These are phyloP conservation scores for Urosaurus nigricauda DNA, from an alignment of 2,797 vertebrate species.

Conservation along the genomic window DNA sequence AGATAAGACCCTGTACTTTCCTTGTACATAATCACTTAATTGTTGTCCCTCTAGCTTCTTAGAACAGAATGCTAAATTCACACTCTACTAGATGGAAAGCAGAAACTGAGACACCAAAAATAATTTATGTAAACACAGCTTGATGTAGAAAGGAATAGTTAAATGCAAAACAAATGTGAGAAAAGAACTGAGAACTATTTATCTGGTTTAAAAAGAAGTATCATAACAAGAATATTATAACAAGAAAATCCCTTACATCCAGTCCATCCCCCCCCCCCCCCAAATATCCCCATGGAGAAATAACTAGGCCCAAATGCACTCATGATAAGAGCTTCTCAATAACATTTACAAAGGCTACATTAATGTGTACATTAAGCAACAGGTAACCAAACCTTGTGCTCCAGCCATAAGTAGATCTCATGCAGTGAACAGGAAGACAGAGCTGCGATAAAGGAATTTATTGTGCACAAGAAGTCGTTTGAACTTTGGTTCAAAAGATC, in stretches of 20 bases:
- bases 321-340: slow-evolving; percentile 40
- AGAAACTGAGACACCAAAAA: slow-evolving; percentile 26
- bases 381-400: too few species aligned
- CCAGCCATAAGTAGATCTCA: too few species aligned
- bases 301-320: slow-evolving; percentile 41
- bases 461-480: too few species aligned
- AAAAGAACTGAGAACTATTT: slow-evolving; percentile 24
- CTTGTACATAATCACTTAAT: slow-evolving; percentile 40
- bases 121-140: slow-evolving; percentile 1
- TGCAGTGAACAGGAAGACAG: too few species aligned
- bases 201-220: too few species aligned
- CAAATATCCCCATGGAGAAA: slow-evolving; percentile 52
- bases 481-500: too few species aligned
- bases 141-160: slow-evolving; percentile 33
- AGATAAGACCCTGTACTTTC: slow-evolving; percentile 8
- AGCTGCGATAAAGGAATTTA: too few species aligned
- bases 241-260: slow-evolving; percentile 61
- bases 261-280: background rate
- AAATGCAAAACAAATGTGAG: slow-evolving; percentile 62
- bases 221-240: too few species aligned
- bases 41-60: slow-evolving; percentile 13
- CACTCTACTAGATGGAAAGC: slow-evolving; percentile 6
- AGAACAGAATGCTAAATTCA: slow-evolving; percentile 34
- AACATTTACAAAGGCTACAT: slow-evolving; percentile 53
- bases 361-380: slow-evolving; percentile 58